Base-by-base conservation (phyloP, 2,113 vertebrate genomes). In the Oplegnathus fasciatus region DNA sequence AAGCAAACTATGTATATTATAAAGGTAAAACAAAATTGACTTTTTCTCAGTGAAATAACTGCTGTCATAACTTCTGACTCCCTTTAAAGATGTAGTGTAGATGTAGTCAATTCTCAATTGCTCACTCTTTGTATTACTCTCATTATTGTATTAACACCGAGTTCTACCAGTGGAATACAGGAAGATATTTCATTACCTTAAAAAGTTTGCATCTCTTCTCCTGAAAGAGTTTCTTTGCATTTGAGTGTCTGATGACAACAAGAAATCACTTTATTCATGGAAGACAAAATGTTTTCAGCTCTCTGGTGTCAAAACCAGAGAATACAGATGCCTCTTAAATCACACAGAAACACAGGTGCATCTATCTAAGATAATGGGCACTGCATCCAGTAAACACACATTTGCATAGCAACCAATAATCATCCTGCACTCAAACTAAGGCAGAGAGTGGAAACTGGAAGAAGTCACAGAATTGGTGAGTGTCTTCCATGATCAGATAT, bases 361-460 rank as follows among this genome's bases (percentile, higher is more conserved):
- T 44, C 14, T 14, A 8, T 65, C 22, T 3, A 4, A 28, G 40
- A 67, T 26, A 44, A 67, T 67, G n/a, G n/a, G 14, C 61, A 13
- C 64, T 66, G 24, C 37, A 67, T 20, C 17, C 66, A 48, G 40
- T 7, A 10, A 30, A 68, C 42, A 30, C 30, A 48, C 66, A 48
- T 48, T 26, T 66, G 64, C 40, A 44, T 14, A 26, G 26, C n/a
- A 68, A 30, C 42, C 66, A 48, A 20, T 68, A 68, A 68, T 68
- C 66, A 68, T 68, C 26, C 3, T 11, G 42, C 26, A 17, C 64
- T 44, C 64, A 18, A 0, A 17, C 13, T 9, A 34, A 40, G 10
- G 28, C 17, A 24, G 48, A 50, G 48, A n/a, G n/a, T n/a, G n/a
- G n/a, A n/a, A n/a, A n/a, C n/a, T n/a, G 22, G 8, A 9, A 8